Percentiles rank a stretch among this genome's conserved stretches.
Conservation (phyloP, 2,113 vertebrate species). For the Cavia aperea region DNA sequence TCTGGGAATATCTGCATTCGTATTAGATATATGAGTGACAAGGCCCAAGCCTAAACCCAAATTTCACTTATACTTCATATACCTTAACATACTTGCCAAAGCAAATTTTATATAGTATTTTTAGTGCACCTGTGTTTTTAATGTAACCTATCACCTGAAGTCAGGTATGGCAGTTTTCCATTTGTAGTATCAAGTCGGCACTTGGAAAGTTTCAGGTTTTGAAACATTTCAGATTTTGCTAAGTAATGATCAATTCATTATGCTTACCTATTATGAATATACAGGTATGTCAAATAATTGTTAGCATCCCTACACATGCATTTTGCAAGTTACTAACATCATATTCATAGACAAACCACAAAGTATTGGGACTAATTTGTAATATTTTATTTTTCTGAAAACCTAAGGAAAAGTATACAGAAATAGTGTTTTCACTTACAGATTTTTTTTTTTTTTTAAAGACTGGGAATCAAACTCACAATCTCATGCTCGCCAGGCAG, state of each 20-base stretch:
- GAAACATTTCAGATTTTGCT: background rate
- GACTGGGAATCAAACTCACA: no score
- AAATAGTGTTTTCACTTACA: background rate
- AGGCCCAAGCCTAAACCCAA: background rate
- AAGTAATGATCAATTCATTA: background rate
- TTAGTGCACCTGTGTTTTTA: background rate
- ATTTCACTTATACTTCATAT: background rate
- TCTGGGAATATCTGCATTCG: background rate
- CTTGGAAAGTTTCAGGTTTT: background rate
- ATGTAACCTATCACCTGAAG: background rate
- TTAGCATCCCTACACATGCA: background rate
- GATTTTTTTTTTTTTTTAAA: no score
- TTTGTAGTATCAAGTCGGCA: background rate
- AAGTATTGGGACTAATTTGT: background rate
- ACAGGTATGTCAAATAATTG: background rate
- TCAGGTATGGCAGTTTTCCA: background rate
- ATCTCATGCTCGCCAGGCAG: no score
- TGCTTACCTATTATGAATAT: slow-evolving; percentile 19
- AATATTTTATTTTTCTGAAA: background rate
- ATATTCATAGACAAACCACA: slow-evolving; percentile 10
- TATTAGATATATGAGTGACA: background rate
- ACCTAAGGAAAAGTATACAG: background rate
- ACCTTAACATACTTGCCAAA: background rate
- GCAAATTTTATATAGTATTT: background rate
- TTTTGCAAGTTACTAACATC: background rate